These are phyloP conservation scores for Aphis gossypii DNA, from an alignment of 1,140 invertebrate species.

Conservation along the genomic window DNA sequence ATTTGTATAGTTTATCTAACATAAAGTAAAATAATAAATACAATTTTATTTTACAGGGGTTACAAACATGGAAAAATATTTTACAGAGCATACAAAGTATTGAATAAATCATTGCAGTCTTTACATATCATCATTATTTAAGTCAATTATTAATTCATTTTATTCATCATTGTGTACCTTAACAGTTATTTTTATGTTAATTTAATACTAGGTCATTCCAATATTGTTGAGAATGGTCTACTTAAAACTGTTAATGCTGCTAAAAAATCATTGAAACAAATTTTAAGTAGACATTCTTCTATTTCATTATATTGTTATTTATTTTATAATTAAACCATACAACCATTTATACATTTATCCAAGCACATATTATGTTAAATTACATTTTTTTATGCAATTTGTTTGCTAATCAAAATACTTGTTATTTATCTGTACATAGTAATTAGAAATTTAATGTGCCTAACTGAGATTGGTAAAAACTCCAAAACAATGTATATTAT, in stretches of 20 bases:
- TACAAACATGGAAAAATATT: constrained; percentile 79
- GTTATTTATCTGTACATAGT: neutral
- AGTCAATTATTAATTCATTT: constrained; percentile 48
- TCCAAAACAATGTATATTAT: neutral
- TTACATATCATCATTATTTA: constrained; percentile 33
- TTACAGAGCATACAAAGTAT: constrained; percentile 77
- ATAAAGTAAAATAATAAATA: neutral
- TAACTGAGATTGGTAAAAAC: neutral
- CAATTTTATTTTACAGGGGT: constrained; percentile 68
- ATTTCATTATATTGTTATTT: constrained; percentile 40
- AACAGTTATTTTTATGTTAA: neutral
- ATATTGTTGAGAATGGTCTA: neutral
- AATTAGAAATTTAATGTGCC: neutral
- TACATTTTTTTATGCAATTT: neutral
- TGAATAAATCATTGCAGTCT: constrained; percentile 55
- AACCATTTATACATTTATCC: constrained; percentile 12
- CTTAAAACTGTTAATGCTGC: neutral
- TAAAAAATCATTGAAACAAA: neutral
- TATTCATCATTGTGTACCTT: constrained; percentile 15
- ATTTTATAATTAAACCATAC: constrained; percentile 5
- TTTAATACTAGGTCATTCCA: constrained; percentile 32
- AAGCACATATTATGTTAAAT: neutral
- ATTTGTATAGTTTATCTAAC: neutral
- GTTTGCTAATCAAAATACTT: neutral
- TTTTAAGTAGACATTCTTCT: neutral